Base-by-base conservation (phyloP, 2,888 invertebrate genomes). In the Macrophya annulata region DNA sequence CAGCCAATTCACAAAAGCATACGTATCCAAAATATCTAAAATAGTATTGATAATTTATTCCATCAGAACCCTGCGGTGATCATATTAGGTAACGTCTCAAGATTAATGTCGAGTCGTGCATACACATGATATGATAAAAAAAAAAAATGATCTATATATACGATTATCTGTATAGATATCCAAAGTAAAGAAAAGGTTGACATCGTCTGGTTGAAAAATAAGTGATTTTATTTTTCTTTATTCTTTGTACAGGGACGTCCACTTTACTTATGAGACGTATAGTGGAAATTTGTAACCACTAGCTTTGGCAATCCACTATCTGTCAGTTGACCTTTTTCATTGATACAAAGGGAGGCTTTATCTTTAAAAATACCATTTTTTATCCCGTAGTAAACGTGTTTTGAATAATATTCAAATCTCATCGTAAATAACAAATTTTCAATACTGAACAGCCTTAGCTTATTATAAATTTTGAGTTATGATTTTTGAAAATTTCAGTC, bases 11-110 rank as follows among this genome's bases (percentile, higher is more conserved):
- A 17, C 15, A 5, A 12, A 25, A 25, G 21, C 12, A 12, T 21
- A 21, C 59, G 31, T 68, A 17, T n/a, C 17, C n/a, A 68, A 31
- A 31, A 72, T 72, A 71, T n/a, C 6, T 43, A 12, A 9, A 15
- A 72, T 45, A 72, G 40, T 72, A 45, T 72, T 4, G 17, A 72
- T 72, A 17, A 72, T 72, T 72, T 43, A 45, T 45, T 68, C 31
- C 72, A 21, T n/a, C 21, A 21, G n/a, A 45, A 72, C 21, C 68
- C n/a, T n/a, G n/a, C n/a, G n/a, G n/a, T n/a, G n/a, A n/a, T n/a
- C n/a, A n/a, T n/a, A n/a, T n/a, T 15, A 3, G 15, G 55, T 48
- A 10, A 10, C 62, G 25, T 62, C 21, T 62, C 10, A 62, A 62
- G 12, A 68, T 68, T 37, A 37, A 37, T 37, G 55, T 17, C 10